Conservation (phyloP, 2,888 invertebrate species). For the Drosophila ustulata region DNA sequence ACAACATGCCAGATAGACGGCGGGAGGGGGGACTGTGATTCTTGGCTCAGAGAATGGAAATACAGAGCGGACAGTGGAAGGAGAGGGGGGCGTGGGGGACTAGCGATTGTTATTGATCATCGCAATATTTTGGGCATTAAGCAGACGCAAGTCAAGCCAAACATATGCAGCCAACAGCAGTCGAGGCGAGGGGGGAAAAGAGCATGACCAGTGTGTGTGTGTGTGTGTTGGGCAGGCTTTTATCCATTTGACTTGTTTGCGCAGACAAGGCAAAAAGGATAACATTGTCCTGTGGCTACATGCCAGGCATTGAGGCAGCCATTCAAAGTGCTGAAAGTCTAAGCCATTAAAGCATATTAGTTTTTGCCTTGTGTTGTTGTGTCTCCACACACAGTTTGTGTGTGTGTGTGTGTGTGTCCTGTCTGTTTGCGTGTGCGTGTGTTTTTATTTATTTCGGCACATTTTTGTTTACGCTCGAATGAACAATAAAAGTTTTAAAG, state of each 20-base stretch:
- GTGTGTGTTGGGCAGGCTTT: constrained; percentile 49
- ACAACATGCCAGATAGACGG: constrained; percentile 63
- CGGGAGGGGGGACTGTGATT: constrained; percentile 39
- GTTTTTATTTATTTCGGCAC: constrained; percentile 68
- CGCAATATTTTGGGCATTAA: constrained; percentile 81
- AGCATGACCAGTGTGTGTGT: constrained; percentile 2
- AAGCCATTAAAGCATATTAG: constrained; percentile 80
- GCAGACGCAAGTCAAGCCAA: constrained; percentile 75
- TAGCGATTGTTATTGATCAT: constrained; percentile 79
- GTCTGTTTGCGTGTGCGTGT: constrained; percentile 3
- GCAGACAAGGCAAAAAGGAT: constrained; percentile 70
- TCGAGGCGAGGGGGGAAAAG: background rate
- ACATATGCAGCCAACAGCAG: constrained; percentile 63
- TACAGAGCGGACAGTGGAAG: background rate
- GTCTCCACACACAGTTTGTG: constrained; percentile 8
- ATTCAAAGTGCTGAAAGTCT: constrained; percentile 78
- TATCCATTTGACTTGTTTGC: constrained; percentile 78
- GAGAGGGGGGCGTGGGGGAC: too few species aligned
- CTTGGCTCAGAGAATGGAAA: constrained; percentile 3
- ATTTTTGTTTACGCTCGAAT: constrained; percentile 68
- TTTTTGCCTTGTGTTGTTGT: constrained; percentile 47
- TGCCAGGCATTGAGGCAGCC: constrained; percentile 46
- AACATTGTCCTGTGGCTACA: constrained; percentile 63
- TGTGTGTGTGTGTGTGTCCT: constrained; percentile 6
- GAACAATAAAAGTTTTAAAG: constrained; percentile 77